Evolutionary conservation across 2,888 invertebrate species (phyloP).

Genomic region (Drosophila atroscutellata): DNA sequence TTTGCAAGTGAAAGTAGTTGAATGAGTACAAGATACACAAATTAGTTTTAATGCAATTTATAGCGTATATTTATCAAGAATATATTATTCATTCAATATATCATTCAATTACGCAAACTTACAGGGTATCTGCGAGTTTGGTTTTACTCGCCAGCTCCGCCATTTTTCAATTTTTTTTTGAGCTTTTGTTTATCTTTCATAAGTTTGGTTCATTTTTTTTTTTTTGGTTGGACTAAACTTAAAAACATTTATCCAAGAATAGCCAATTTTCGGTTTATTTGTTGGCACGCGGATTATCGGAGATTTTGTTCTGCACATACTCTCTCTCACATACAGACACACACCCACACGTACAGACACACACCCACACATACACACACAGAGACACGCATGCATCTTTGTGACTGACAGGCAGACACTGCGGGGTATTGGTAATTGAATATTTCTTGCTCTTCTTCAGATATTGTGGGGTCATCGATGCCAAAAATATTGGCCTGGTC

Average conservation of each 20-base stretch:
- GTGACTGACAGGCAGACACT: not conserved
- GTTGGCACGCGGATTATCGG: conserved; percentile 47
- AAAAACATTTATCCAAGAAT: conserved; percentile 43
- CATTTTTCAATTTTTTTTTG: conserved; percentile 6
- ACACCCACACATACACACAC: not conserved
- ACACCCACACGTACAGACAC: conserved; percentile 2
- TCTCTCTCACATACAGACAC: not conserved
- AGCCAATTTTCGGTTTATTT: conserved; percentile 39
- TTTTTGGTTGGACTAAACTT: conserved; percentile 9
- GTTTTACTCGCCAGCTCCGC: not conserved
- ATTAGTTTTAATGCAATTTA: no score
- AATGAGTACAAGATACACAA: no score
- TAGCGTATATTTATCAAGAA: not conserved
- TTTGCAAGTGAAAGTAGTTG: not conserved
- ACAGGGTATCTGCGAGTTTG: not conserved
- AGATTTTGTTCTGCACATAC: conserved; percentile 14
- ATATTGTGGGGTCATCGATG: conserved; percentile 93
- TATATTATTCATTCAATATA: no score
- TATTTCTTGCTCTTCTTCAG: conserved; percentile 76
- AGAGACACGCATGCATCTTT: not conserved
- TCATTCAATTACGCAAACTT: not conserved
- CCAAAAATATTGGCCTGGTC: conserved; percentile 91
- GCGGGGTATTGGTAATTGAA: conserved; percentile 53
- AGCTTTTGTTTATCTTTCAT: conserved; percentile 47
- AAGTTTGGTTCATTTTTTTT: conserved; percentile 23